Evolutionary conservation across 2,888 invertebrate species (phyloP).

Genomic region (Scaptomyza parva): DNA sequence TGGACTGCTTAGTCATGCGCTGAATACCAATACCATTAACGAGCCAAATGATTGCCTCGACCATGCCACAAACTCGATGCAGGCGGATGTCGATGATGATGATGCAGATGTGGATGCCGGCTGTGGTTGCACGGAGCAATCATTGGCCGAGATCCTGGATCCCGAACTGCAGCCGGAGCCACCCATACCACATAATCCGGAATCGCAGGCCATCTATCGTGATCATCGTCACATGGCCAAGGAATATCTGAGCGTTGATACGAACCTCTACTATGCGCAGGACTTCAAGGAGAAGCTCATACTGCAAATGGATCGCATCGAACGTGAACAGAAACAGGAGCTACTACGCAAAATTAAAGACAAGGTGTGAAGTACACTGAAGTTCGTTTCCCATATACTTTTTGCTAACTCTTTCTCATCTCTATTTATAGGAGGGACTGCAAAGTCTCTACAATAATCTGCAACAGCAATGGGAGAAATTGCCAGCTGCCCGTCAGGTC

Average conservation of each 20-base stretch:
- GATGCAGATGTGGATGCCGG: constrained; percentile 59
- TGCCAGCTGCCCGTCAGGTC: constrained; percentile 66
- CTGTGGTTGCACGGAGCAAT: constrained; percentile 82
- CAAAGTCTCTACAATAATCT: constrained; percentile 82
- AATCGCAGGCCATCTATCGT: constrained; percentile 94
- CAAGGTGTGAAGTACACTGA: constrained; percentile 78
- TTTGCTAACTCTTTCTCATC: too few relatives aligned
- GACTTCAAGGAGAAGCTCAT: constrained; percentile 92
- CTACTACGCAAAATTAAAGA: constrained; percentile 83
- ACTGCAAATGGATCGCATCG: constrained; percentile 83
- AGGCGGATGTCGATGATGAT: constrained; percentile 77
- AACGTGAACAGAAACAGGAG: constrained; percentile 82
- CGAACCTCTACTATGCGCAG: constrained; percentile 92
- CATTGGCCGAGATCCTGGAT: constrained; percentile 91
- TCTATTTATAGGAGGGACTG: constrained; percentile 74
- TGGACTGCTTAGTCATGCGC: constrained; percentile 50
- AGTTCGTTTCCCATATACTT: too few relatives aligned
- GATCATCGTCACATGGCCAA: constrained; percentile 95
- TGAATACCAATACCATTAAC: constrained; percentile 29
- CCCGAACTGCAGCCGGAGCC: constrained; percentile 92
- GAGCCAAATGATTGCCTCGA: constrained; percentile 30
- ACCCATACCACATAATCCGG: constrained; percentile 91
- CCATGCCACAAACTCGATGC: constrained; percentile 3
- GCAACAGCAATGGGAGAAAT: constrained; percentile 80
- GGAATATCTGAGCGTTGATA: constrained; percentile 95